These are phyloP conservation scores for Rhynchonycteris naso DNA, from an alignment of 2,797 vertebrate genomes.

Conservation along the genomic window DNA sequence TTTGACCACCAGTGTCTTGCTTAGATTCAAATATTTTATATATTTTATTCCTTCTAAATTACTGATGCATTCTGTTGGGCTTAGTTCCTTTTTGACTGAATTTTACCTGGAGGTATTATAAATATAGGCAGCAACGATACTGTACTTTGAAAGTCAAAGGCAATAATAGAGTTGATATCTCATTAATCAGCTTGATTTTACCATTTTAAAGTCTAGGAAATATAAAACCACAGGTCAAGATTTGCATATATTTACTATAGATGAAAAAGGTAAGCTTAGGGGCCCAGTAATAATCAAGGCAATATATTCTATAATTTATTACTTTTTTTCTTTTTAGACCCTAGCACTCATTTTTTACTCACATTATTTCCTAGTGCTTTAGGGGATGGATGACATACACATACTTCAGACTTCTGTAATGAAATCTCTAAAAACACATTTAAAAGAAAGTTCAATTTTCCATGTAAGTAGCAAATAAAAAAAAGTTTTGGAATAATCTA, in stretches of 20 bases:
- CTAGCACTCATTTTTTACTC: constrained; percentile 60
- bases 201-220: constrained; percentile 62
- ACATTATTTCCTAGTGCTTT: neutral
- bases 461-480: neutral
- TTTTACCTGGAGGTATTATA: constrained; percentile 73
- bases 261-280: constrained; percentile 60
- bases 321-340: constrained; percentile 40
- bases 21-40: constrained; percentile 61
- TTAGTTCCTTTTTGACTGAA: constrained; percentile 39
- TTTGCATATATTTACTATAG: constrained; percentile 71
- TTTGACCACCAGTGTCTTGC: constrained; percentile 36
- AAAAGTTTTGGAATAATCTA: neutral
- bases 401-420: constrained; percentile 17
- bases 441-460: constrained; percentile 8
- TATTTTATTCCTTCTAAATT: constrained; percentile 55
- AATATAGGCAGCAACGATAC: constrained; percentile 61
- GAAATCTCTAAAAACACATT: constrained; percentile 1
- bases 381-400: constrained; percentile 1
- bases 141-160: constrained; percentile 66
- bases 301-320: constrained; percentile 52
- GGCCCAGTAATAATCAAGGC: constrained; percentile 9
- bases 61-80: constrained; percentile 56
- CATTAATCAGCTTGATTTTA: constrained; percentile 76
- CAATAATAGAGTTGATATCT: constrained; percentile 62
- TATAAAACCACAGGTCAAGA: constrained; percentile 58